Conservation (phyloP, 1,140 invertebrate genomes). For the Oryzaephilus surinamensis region DNA sequence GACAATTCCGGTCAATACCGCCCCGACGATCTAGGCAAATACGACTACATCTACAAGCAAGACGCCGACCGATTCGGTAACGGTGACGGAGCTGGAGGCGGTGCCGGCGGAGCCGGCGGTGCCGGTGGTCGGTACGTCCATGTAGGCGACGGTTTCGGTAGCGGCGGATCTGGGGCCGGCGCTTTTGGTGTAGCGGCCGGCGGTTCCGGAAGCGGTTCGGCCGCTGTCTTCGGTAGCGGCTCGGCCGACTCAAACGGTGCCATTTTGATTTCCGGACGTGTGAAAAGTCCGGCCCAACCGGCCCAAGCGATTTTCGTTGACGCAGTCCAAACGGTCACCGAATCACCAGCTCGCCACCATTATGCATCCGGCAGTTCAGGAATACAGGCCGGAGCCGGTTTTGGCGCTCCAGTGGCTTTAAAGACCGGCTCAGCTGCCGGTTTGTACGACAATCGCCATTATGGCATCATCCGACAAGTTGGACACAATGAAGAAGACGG, state of each 20-base stretch:
- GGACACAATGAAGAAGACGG: constrained; percentile 14
- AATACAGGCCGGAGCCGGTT: not conserved
- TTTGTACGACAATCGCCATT: constrained; percentile 15
- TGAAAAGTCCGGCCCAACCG: too few species aligned
- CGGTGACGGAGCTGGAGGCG: constrained; percentile 3
- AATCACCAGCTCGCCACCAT: not conserved
- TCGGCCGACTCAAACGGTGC: too few species aligned
- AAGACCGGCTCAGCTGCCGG: constrained; percentile 6
- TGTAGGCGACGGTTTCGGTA: not conserved
- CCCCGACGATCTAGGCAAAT: constrained; percentile 5
- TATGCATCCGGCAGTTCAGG: not conserved
- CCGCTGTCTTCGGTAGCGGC: too few species aligned
- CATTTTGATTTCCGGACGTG: not conserved
- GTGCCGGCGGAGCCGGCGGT: constrained; percentile 5
- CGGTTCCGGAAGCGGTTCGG: too few species aligned
- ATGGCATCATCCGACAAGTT: constrained; percentile 13
- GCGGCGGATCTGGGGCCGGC: not conserved
- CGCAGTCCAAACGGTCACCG: too few species aligned
- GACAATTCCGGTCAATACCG: constrained; percentile 7
- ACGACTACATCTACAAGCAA: constrained; percentile 6
- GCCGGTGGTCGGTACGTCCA: not conserved
- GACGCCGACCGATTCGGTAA: constrained; percentile 8
- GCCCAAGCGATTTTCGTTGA: too few species aligned
- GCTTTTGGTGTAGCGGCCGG: too few species aligned
- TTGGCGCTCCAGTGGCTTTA: not conserved